phyloP scores from a whole-genome alignment of 2,888 invertebrate genomes.

The Strigamia maritima region DNA sequence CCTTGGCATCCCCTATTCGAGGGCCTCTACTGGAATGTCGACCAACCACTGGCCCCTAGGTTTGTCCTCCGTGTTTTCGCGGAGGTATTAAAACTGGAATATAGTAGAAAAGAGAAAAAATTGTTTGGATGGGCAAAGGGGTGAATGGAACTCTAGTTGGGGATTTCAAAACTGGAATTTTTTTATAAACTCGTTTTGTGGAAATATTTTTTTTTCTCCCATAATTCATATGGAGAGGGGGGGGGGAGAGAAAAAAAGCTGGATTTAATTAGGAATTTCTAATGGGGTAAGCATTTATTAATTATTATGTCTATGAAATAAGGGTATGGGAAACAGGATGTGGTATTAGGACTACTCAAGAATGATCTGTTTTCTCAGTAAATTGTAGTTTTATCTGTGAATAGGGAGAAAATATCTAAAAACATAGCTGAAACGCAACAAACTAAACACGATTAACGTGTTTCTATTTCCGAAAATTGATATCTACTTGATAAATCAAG shows the following conservation, averaged over 20 bases:
- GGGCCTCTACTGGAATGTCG: slow-evolving; percentile 24
- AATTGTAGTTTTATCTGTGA: no score
- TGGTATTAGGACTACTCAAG: no score
- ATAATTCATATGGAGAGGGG: background rate
- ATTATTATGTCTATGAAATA: background rate
- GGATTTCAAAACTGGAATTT: slow-evolving; percentile 8
- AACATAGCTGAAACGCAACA: background rate
- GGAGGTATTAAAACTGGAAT: background rate
- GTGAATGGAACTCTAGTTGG: background rate
- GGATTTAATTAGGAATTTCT: background rate
- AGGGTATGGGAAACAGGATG: background rate
- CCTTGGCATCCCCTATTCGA: slow-evolving; percentile 26
- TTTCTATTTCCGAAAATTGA: no score
- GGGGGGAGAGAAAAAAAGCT: no score
- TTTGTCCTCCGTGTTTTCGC: slow-evolving; percentile 13
- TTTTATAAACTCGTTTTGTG: background rate
- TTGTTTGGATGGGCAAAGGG: background rate
- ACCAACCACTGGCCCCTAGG: slow-evolving; percentile 26
- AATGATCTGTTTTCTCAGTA: no score
- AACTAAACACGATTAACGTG: background rate
- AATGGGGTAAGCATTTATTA: background rate
- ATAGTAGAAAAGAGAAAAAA: background rate
- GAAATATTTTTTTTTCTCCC: background rate
- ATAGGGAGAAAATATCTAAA: no score
- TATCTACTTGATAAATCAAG: no score